Evolutionary conservation across 2,888 invertebrate species (phyloP).

Genomic region (Calephelis perditalis): DNA sequence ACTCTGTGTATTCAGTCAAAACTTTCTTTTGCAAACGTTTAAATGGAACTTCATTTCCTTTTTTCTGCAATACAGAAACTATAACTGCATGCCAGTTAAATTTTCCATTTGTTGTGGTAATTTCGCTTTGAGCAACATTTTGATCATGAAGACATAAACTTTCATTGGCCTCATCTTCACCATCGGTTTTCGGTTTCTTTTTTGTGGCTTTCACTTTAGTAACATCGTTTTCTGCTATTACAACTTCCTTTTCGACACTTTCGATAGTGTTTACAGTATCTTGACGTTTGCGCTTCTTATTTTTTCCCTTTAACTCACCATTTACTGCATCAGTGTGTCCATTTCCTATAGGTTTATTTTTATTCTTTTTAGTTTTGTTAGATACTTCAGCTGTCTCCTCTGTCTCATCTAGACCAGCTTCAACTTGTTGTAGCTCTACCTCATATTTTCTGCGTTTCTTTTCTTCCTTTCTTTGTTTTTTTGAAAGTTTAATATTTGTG

Average conservation of each 20-base stretch:
- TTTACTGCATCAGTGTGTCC: conserved; percentile 37
- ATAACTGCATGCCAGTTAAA: conserved; percentile 75
- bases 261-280: conserved; percentile 54
- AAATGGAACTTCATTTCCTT: conserved; percentile 81
- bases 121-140: conserved; percentile 65
- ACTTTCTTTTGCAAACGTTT: conserved; percentile 89
- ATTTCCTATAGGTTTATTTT: conserved; percentile 51
- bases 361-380: conserved; percentile 66
- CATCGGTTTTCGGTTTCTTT: conserved; percentile 57
- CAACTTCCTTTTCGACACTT: conserved; percentile 34
- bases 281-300: conserved; percentile 63
- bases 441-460: conserved; percentile 69
- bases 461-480: conserved; percentile 68
- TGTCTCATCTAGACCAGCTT: conserved; percentile 36
- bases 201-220: conserved; percentile 45
- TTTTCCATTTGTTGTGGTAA: conserved; percentile 44
- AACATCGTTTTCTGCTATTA: conserved; percentile 37
- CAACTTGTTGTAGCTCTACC: conserved; percentile 62
- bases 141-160: conserved; percentile 63
- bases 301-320: conserved; percentile 48
- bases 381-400: conserved; percentile 38
- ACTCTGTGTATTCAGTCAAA: conserved; percentile 78
- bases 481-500: conserved; percentile 45
- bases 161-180: conserved; percentile 45
- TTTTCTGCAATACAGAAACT: conserved; percentile 65